Evolutionary conservation across 2,888 invertebrate species (phyloP), one percentile per base, ranked within the genome.

Genomic region (Mallateleia sp.): DNA sequence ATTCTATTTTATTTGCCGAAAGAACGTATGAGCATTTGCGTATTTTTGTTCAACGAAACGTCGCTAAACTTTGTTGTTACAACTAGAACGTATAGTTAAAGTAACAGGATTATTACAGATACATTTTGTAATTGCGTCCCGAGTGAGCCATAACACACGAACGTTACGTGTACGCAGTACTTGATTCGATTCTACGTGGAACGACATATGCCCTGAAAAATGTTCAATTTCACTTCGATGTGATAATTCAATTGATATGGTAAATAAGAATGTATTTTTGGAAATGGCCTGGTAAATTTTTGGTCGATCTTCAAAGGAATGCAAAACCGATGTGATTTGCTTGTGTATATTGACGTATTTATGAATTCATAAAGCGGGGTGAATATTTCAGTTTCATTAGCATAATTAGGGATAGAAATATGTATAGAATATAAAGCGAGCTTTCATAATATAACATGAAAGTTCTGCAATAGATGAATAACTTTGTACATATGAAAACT

Each of bases 401-500:
- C 50, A 50, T 50, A 50, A 50, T 50, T 50, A 50, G 50, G 50
- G 8, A 50, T 18, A 18, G 50, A 50, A 50, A 18, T 50, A 50
- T 50, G 50, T 50, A 50, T 50, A 50, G 50, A 50, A 50, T 50
- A 50, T 20, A 50, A n/a, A 50, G 20, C 9, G 5, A 50, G 20
- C 9, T 50, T 50, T 50, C 50, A 50, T 50, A 20, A 20, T 18
- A 9, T 5, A 50, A 4, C 9, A 50, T 20, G 20, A 20, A 50
- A 20, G n/a, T 18, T 50, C 28, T 28, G 28, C 8, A 8, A 28
- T 28, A 28, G 28, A 28, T 8, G 28, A 28, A 28, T 28, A 8
- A 28, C 5, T 28, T 28, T 28, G 28, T 28, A 8, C 8, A 28
- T 8, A 8, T 28, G 28, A 95, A 95, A 64, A 89, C 14, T n/a